Base-by-base conservation (phyloP, 37 sponge, comb jelly and placozoan species). In the Bolinopsis microptera region DNA sequence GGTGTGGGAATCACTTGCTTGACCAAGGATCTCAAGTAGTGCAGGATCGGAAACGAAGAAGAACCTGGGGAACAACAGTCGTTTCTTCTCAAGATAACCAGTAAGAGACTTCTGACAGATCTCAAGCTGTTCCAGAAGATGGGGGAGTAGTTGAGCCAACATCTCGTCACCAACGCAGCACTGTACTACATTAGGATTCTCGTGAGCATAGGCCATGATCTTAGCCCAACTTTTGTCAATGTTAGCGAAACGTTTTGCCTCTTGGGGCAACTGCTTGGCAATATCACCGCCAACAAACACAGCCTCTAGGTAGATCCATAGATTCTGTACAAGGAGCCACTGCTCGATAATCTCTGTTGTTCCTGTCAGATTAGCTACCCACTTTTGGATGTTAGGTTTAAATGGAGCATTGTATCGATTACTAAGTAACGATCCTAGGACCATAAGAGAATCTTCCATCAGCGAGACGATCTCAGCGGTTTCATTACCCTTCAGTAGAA, bases 331-430 rank as follows among this genome's bases (percentile, higher is more conserved):
- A 0, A 96, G 75, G 93, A 99, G 93, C 99, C 99, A 99, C 38
- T 95, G 97, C 94, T 99, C 99, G 37, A 97, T 94, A 25, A 99
- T 99, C 86, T 99, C 99, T 23, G 97, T 96, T 9, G 98, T 95
- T 76, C 96, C 96, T 35, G 98, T 95, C 37, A 99, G 94, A 69
- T 97, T 96, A 28, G 95, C 95, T 13, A 99, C 99, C 99, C 99
- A 99, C 69, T 48, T 67, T 92, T 99, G 99, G 36, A 99, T 99
- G 94, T 97, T 94, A 83, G 93, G 94, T 94, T 99, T 99, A 95
- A 99, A 99, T 13, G 99, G 99, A 80, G 99, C 99, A 94, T 99
- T 99, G 95, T 99, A 99, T 95, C 99, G 96, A 95, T 99, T 99
- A 48, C 97, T 97, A 96, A 99, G 96, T 75, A 99, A 95, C 23